Evolutionary conservation across 2,113 vertebrate species (phyloP).

Genomic region (Corythornis madagascariensis): DNA sequence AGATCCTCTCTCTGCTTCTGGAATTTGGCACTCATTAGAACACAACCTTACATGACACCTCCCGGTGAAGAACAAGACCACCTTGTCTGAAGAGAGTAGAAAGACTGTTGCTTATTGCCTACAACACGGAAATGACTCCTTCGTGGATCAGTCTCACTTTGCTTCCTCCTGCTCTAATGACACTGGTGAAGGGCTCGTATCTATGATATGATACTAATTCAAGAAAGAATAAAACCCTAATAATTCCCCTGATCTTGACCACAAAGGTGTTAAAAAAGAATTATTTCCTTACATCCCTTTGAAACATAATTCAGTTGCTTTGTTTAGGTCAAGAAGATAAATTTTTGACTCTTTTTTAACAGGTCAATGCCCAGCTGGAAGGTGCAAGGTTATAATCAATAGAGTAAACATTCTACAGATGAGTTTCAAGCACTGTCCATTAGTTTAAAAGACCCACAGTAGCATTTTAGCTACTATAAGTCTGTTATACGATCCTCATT

Average conservation of each 20-base stretch:
- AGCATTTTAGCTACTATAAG: neutral
- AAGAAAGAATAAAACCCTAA: neutral
- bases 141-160: accelerated
- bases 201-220: neutral
- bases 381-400: neutral
- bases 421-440: neutral
- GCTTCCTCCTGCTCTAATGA: neutral
- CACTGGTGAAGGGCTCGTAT: neutral
- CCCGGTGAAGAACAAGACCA: neutral
- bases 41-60: neutral
- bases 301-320: neutral
- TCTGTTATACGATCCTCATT: neutral
- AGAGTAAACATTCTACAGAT: neutral
- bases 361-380: neutral
- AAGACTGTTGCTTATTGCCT: neutral
- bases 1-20: neutral
- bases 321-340: neutral
- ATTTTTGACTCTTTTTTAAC: neutral
- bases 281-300: neutral
- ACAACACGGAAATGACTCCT: neutral
- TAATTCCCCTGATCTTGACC: neutral
- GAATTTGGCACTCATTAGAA: neutral
- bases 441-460: neutral
- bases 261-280: neutral
- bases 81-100: neutral